Evolutionary conservation across 2,113 vertebrate genomes (phyloP), one percentile per base, ranked within the genome.

Genomic region (zebrafish (Danio rerio)): DNA sequence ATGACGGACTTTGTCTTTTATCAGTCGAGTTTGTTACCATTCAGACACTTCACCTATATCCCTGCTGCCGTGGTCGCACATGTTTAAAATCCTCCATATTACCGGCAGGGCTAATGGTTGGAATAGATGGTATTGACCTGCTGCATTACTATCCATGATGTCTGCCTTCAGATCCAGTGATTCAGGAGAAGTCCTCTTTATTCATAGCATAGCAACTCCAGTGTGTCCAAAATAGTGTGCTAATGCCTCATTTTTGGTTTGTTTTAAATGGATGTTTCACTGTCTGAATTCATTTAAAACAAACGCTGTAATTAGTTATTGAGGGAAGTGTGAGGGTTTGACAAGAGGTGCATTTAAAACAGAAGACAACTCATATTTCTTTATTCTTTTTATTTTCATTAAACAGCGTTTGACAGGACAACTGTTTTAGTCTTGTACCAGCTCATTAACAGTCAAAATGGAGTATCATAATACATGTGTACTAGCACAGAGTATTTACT

Each of bases 391-490:
- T 79, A 66, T 79, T 79, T 79, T 66, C 47, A 62, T 78, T 45
- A 52, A 62, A 74, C 59, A 78, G 11, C 18, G 42, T 45, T 76
- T 49, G 11, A 61, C 56, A 59, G n/a, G 2, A 61, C 55, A 47
- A 47, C 11, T 2, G 53, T 43, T 58, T 43, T 20, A 49, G 21
- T 50, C 43, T 49, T 77, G 16, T 77, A 62, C 16, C 18, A 31
- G n/a, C 7, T 40, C 18, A 52, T 40, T 50, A 77, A 49, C 61
- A 59, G 7, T 50, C 20, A 50, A 78, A 63, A 78, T 52, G 75
- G 20, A 52, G 15, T 52, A n/a, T 61, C 47, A 49, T 45, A 21
- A 76, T 76, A 47, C 55, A 61, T 42, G 1, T 43, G 15, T 43
- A 55, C 21, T 52, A 73, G 49, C 69, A 53, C 49, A 40, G 18